A percentile compares a stretch with the other conserved stretches of the same genome.
Evolutionary conservation across 2,797 vertebrate species (phyloP).

Genomic region (Numenius phaeopus): DNA sequence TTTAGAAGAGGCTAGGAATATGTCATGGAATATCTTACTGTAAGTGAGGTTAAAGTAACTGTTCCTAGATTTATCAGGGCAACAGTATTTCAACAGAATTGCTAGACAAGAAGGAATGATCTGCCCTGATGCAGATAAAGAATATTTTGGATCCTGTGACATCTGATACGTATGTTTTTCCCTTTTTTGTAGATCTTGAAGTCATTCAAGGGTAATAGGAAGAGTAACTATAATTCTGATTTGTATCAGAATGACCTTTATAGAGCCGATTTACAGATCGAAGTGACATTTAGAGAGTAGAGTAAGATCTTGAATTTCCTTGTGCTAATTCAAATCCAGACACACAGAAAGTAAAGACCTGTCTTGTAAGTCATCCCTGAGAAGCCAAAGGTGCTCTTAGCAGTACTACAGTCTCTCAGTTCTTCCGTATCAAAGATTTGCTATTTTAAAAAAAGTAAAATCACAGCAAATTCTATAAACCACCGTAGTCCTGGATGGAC

Average conservation of each 20-base stretch:
- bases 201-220: constrained; percentile 56
- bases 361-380: constrained; percentile 68
- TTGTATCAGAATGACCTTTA: constrained; percentile 73
- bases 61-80: constrained; percentile 10
- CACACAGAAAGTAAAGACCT: constrained; percentile 66
- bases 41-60: not conserved
- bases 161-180: constrained; percentile 40
- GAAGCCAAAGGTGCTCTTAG: constrained; percentile 55
- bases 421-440: not conserved
- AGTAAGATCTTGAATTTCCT: constrained; percentile 72
- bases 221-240: constrained; percentile 70
- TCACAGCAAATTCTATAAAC: not conserved
- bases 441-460: not conserved
- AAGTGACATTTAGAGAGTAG: constrained; percentile 71
- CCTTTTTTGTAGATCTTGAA: constrained; percentile 49
- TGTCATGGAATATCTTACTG: not conserved
- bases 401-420: not conserved
- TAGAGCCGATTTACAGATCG: constrained; percentile 66
- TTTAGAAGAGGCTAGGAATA: not conserved
- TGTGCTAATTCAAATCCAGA: constrained; percentile 72
- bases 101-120: not conserved
- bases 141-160: constrained; percentile 41
- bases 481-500: not conserved
- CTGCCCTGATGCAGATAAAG: not conserved
- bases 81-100: not conserved